phyloP scores from a whole-genome alignment of 2,888 invertebrate genomes.

The Shargacucullia verbasci region DNA sequence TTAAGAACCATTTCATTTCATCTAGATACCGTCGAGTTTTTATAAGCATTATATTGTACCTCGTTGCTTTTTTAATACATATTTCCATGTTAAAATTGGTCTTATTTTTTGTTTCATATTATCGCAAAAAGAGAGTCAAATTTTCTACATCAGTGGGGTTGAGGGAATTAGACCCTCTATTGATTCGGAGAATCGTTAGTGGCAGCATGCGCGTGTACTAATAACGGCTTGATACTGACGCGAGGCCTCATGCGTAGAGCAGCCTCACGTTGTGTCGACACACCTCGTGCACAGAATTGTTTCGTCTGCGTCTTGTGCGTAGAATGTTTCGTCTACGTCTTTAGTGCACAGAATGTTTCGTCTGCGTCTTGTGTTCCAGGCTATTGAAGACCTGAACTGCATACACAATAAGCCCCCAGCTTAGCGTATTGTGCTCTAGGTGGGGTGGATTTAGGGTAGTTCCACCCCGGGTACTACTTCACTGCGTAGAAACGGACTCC shows the following conservation, averaged over 20 bases:
- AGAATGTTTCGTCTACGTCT: background rate
- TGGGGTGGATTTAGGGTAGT: conserved; percentile 63
- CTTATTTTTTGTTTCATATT: too few species aligned
- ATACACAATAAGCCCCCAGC: conserved; percentile 28
- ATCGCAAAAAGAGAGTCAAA: conserved; percentile 70
- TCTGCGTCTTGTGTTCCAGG: too few species aligned
- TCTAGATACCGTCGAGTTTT: too few species aligned
- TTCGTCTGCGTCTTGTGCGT: background rate
- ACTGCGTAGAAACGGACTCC: conserved; percentile 81
- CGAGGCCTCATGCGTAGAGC: background rate
- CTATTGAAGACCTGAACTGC: too few species aligned
- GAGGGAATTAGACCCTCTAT: conserved; percentile 50
- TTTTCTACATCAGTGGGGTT: conserved; percentile 74
- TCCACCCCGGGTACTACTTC: conserved; percentile 67
- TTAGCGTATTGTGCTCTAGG: conserved; percentile 47
- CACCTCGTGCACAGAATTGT: background rate
- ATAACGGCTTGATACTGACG: too few species aligned
- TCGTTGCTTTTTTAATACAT: too few species aligned
- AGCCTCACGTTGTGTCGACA: conserved; percentile 1
- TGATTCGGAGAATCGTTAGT: conserved; percentile 49
- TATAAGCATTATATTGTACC: too few species aligned
- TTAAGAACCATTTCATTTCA: too few species aligned
- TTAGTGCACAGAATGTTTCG: conserved; percentile 18
- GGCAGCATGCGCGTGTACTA: conserved; percentile 34
- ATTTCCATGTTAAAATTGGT: too few species aligned